Evolutionary conservation across 2,888 invertebrate species (phyloP).

Genomic region (Cephus nigrinus): DNA sequence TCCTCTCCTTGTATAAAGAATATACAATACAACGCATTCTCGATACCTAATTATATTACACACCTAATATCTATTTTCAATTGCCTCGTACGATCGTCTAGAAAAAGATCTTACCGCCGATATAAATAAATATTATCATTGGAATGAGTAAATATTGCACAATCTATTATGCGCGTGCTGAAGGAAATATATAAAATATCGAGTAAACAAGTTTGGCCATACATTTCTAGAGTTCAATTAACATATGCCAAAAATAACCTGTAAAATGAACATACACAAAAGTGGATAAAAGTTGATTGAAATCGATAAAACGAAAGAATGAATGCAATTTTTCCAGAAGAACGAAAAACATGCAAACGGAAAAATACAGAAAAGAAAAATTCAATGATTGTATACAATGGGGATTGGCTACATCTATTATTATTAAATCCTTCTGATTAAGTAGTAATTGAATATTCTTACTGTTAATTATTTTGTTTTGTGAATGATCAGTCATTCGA

Average conservation of each 20-base stretch:
- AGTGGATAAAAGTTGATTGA: neutral
- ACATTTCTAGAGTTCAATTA: neutral
- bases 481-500: neutral
- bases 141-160: slow-evolving; percentile 37
- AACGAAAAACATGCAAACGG: neutral
- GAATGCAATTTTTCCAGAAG: neutral
- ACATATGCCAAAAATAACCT: neutral
- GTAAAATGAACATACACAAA: neutral
- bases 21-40: neutral
- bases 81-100: neutral
- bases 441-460: neutral
- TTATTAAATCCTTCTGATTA: neutral
- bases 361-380: neutral
- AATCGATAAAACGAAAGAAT: neutral
- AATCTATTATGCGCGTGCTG: neutral
- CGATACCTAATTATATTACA: neutral
- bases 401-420: neutral
- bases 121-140: slow-evolving; percentile 36
- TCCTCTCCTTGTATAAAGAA: slow-evolving; percentile 5
- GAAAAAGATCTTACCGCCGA: neutral
- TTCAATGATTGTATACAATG: neutral
- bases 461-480: neutral
- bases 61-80: neutral
- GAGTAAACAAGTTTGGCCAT: neutral
- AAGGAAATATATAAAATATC: neutral